These are phyloP conservation scores for Aldabrachelys gigantea DNA, from an alignment of 2,113 vertebrate genomes.

Conservation along the genomic window DNA sequence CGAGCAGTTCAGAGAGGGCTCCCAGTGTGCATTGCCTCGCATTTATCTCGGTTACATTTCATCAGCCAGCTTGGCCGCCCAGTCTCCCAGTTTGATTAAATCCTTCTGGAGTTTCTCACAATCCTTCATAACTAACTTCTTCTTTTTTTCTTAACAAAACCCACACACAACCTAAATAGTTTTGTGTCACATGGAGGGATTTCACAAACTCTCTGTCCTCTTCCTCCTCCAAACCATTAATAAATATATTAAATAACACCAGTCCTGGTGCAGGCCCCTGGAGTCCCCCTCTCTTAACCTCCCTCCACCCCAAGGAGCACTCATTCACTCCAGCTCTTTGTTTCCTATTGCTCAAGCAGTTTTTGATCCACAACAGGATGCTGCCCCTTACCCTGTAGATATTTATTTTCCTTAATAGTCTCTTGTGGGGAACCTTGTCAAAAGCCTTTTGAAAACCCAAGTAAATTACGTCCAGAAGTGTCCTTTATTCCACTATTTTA, in stretches of 20 bases:
- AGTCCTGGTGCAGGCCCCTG: neutral
- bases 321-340: constrained; percentile 46
- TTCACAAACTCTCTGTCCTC: constrained; percentile 40
- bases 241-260: constrained; percentile 44
- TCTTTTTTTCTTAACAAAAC: constrained; percentile 28
- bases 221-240: constrained; percentile 26
- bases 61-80: neutral
- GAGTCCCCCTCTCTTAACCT: constrained; percentile 45
- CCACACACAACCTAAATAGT: neutral
- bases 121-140: neutral
- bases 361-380: constrained; percentile 70
- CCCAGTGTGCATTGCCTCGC: neutral
- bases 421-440: constrained; percentile 50
- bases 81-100: constrained; percentile 16
- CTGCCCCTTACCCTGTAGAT: constrained; percentile 48
- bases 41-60: neutral
- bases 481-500: constrained; percentile 27
- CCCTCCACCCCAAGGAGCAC: constrained; percentile 6
- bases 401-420: constrained; percentile 71
- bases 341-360: neutral
- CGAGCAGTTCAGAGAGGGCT: neutral
- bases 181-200: constrained; percentile 21
- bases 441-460: constrained; percentile 58
- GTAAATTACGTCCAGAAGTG: constrained; percentile 61
- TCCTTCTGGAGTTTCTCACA: constrained; percentile 21